Conservation (phyloP, 2,888 invertebrate genomes). For the Desoria tigrina region DNA sequence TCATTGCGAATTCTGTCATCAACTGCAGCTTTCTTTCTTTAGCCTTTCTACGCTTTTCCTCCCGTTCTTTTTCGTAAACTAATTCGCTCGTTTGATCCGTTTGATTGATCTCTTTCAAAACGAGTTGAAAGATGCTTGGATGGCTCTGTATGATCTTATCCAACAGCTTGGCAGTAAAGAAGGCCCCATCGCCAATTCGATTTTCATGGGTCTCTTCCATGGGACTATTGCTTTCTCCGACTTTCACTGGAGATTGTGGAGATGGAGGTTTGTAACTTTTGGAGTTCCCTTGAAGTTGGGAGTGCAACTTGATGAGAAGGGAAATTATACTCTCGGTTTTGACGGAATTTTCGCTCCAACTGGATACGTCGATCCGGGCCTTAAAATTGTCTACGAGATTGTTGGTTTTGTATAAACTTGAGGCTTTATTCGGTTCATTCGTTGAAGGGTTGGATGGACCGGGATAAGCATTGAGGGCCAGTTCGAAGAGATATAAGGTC, state of each 20-base stretch:
- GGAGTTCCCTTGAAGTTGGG: constrained; percentile 20
- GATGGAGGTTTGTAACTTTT: background rate
- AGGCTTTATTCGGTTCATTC: background rate
- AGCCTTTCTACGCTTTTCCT: constrained; percentile 34
- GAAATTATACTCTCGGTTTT: constrained; percentile 33
- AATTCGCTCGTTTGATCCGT: background rate
- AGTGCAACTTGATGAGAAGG: constrained; percentile 34
- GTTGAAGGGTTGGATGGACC: background rate
- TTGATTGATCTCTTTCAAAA: constrained; percentile 8
- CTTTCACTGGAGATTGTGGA: background rate
- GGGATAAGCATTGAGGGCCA: constrained; percentile 17
- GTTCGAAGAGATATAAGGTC: constrained; percentile 38
- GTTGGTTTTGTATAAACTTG: background rate
- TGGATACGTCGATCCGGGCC: background rate
- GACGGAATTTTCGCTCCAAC: background rate
- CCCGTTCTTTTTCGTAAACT: constrained; percentile 36
- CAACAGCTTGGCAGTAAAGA: constrained; percentile 35
- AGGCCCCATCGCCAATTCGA: constrained; percentile 38
- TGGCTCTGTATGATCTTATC: constrained; percentile 24
- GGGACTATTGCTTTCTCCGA: background rate
- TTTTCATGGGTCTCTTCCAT: constrained; percentile 3
- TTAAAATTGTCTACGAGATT: background rate
- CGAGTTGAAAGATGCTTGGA: constrained; percentile 14
- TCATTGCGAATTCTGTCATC: constrained; percentile 39
- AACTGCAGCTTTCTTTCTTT: constrained; percentile 37